phyloP scores from a whole-genome alignment of 2,888 invertebrate species.

The Chorisops tibialis region DNA sequence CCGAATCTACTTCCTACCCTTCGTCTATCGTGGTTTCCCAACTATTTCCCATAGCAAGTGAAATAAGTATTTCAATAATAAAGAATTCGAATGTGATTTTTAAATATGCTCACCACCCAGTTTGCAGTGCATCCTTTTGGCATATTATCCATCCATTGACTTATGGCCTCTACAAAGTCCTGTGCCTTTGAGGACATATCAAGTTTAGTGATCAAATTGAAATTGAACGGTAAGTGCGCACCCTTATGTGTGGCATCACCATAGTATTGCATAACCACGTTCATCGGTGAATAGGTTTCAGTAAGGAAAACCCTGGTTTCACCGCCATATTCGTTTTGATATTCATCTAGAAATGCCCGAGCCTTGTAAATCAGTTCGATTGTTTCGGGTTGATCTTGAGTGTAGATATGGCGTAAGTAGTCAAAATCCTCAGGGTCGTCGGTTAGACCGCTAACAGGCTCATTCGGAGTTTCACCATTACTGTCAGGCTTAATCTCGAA shows the following conservation, averaged over 20 bases:
- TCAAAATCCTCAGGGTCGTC: slow-evolving; percentile 54
- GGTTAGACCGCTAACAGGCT: slow-evolving; percentile 52
- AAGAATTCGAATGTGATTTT: slow-evolving; percentile 1
- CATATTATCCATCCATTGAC: slow-evolving; percentile 60
- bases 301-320: slow-evolving; percentile 58
- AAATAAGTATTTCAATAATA: background rate
- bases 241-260: slow-evolving; percentile 53
- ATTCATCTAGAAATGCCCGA: slow-evolving; percentile 56
- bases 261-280: slow-evolving; percentile 61
- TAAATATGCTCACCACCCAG: slow-evolving; percentile 59
- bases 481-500: slow-evolving; percentile 48
- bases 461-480: slow-evolving; percentile 43
- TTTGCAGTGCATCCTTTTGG: slow-evolving; percentile 59
- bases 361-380: slow-evolving; percentile 59
- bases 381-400: slow-evolving; percentile 58
- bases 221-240: slow-evolving; percentile 66
- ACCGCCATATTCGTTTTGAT: slow-evolving; percentile 44
- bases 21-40: slow-evolving; percentile 74
- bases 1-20: slow-evolving; percentile 69
- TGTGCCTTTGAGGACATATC: slow-evolving; percentile 53
- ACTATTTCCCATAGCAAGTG: no score
- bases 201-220: slow-evolving; percentile 58
- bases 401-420: slow-evolving; percentile 59
- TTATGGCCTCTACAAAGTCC: slow-evolving; percentile 55
- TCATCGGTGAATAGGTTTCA: slow-evolving; percentile 60